Conservation (phyloP, 2,797 vertebrate genomes). For the Argya squamiceps region DNA sequence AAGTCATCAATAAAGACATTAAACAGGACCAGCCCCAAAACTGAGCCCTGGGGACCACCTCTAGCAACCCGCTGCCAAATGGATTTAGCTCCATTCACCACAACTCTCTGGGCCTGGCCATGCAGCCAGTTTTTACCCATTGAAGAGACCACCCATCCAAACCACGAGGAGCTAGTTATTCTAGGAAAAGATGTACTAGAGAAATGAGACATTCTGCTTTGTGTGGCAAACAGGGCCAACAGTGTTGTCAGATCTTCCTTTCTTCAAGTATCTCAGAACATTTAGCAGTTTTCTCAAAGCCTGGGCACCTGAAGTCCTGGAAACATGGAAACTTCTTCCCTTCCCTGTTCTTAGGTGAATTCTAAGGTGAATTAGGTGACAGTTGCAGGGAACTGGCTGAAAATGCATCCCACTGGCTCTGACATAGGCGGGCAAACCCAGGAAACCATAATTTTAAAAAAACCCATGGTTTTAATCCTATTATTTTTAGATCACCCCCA, state of each 20-base stretch:
- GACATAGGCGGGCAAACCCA: rapidly evolving
- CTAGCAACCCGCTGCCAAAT: neutral
- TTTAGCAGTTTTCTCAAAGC: neutral
- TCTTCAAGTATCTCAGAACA: neutral
- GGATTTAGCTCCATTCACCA: neutral
- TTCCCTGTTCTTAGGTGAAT: neutral
- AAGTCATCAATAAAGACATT: neutral
- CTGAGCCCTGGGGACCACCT: neutral
- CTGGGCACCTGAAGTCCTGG: neutral
- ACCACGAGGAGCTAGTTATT: neutral
- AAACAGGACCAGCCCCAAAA: neutral
- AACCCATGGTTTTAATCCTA: neutral
- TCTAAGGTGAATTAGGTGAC: no score
- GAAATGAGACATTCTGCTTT: neutral
- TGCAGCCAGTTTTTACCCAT: neutral
- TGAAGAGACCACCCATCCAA: neutral
- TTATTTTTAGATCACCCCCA: conserved; percentile 8
- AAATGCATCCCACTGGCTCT: neutral
- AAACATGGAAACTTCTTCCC: neutral
- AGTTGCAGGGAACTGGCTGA: neutral
- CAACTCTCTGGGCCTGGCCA: neutral
- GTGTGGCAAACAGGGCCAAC: neutral
- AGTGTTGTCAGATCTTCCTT: neutral
- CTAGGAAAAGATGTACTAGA: neutral
- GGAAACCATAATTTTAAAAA: neutral